Base-by-base conservation (phyloP, 2,797 vertebrate species). In the Gephyroberyx darwinii region DNA sequence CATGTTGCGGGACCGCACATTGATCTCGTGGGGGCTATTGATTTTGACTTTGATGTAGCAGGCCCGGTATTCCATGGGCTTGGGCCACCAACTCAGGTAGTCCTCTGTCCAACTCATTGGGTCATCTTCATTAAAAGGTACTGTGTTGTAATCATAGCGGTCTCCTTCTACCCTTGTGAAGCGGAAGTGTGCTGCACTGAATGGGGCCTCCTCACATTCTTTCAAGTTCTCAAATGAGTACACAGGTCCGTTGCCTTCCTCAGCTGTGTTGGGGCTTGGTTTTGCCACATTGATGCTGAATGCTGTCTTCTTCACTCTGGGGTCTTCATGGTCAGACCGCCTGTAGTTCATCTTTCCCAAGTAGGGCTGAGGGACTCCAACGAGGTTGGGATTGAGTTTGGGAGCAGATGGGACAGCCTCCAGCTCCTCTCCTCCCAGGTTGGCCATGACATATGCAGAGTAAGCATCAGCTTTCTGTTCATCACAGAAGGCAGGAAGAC, bases 61-160 rank as follows among this genome's bases (percentile, higher is more conserved):
- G 31, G 97, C 97, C 14, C 98, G 91, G 83, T 98, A 99, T 84
- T 99, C 98, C 95, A 96, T 95, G 1, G 98, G 98, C 62, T 98
- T 99, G 14, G 98, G 98, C 98, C 98, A 99, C 98, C 98, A 99
- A 0, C 95, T 95, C 70, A 99, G 88, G 82, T 99, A 99, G 89
- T 99, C 96, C 47, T 96, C 95, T 0, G 97, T 99, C 98, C 98
- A 99, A 84, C 96, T 98, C 96, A 98, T 95, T 26, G 96, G 96
- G 75, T 99, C 97, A 0, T 98, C 95, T 82, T 99, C 98, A 2
- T 96, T 97, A 88, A 99, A 99, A 0, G 95, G 94, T 54, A 99
- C 96, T 0, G 98, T 98, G 87, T 99, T 99, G 69, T 95, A 99
- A 82, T 99, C 97, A 0, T 99, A 99, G 5, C 88, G 90, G 78